Evolutionary conservation across 2,888 invertebrate genomes (phyloP).

Genomic region (Mesorhabditis belari): DNA sequence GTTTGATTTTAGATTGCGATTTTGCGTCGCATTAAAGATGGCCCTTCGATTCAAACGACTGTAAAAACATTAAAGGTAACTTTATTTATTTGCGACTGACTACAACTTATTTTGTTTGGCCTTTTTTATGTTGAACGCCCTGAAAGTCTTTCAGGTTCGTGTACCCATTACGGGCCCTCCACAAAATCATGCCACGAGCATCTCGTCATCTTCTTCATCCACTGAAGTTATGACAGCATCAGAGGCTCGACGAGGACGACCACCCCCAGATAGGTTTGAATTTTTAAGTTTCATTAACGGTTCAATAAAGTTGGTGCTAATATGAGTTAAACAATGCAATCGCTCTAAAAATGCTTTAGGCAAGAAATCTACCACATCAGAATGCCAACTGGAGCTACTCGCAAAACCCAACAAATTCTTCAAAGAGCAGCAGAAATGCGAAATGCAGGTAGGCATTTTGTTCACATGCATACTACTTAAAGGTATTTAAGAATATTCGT

Average conservation of each 20-base stretch:
- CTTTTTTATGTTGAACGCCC: too few species aligned
- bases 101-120: too few species aligned
- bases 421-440: constrained; percentile 25
- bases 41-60: not conserved
- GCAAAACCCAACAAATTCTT: constrained; percentile 31
- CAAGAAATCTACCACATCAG: constrained; percentile 46
- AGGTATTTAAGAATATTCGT: not conserved
- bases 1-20: constrained; percentile 16
- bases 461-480: not conserved
- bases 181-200: not conserved
- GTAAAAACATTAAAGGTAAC: not conserved
- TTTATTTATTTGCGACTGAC: not conserved
- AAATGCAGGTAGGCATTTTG: constrained; percentile 14
- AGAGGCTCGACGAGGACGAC: constrained; percentile 17
- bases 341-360: constrained; percentile 4
- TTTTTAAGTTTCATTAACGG: not conserved
- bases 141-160: not conserved
- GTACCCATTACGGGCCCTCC: not conserved
- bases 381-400: constrained; percentile 43
- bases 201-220: not conserved
- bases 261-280: constrained; percentile 15
- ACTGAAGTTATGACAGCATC: not conserved
- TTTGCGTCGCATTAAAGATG: constrained; percentile 13
- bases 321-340: too few species aligned
- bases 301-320: too few species aligned